A percentile compares a stretch with the other conserved stretches of the same genome.
phyloP scores from a whole-genome alignment of 2,797 vertebrate species.

The Enteromius afrohamiltoni region DNA sequence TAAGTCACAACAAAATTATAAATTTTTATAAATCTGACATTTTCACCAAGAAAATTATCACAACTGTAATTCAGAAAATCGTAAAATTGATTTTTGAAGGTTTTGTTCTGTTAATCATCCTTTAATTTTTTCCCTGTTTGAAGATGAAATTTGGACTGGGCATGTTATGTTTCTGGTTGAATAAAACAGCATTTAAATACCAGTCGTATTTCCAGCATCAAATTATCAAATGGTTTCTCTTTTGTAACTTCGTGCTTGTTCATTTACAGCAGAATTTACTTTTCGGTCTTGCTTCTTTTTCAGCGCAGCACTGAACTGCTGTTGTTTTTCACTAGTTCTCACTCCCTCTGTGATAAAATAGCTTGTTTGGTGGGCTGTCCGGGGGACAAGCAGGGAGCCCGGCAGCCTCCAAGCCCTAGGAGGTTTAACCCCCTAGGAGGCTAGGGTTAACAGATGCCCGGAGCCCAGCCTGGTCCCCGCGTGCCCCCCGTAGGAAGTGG shows the following conservation, averaged over 20 bases:
- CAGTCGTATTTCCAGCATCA: neutral
- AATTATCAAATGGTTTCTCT: neutral
- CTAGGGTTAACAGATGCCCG: no score
- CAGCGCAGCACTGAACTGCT: constrained; percentile 4
- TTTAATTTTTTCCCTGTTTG: neutral
- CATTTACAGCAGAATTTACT: neutral
- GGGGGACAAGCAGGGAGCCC: no score
- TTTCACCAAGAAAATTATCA: neutral
- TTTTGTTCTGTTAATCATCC: no score
- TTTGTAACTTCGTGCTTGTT: neutral
- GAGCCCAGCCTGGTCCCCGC: no score
- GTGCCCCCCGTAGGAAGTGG: no score
- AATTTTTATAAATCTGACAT: no score
- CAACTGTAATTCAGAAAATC: neutral
- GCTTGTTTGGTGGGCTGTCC: no score
- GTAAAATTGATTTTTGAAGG: neutral
- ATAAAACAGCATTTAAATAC: neutral
- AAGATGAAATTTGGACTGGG: neutral
- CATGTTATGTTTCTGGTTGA: neutral
- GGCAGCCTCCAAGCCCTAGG: no score
- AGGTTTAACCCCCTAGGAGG: no score
- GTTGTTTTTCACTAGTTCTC: constrained; percentile 4
- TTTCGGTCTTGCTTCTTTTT: neutral
- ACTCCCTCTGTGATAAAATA: no score
- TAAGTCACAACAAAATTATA: neutral